A percentile compares a stretch with the other conserved stretches of the same genome.
Evolutionary conservation across 2,113 vertebrate species (phyloP).

Genomic region (Leucopsar rothschildi): DNA sequence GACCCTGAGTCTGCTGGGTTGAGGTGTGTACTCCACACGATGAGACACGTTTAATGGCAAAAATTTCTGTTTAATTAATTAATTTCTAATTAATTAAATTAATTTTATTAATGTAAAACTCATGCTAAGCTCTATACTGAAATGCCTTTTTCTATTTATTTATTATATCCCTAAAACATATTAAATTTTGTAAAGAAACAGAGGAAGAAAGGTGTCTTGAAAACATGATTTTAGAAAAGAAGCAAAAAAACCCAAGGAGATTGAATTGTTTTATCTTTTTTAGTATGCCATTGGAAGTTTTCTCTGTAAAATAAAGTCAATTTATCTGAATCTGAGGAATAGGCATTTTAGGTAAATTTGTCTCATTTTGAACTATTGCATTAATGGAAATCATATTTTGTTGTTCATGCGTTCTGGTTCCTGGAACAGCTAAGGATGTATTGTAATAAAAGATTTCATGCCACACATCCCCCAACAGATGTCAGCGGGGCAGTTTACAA

Average conservation of each 20-base stretch:
- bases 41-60: neutral
- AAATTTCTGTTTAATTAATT: neutral
- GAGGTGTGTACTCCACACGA: rapidly evolving
- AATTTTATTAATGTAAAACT: neutral
- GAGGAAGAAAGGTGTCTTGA: neutral
- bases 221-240: neutral
- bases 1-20: neutral
- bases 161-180: neutral
- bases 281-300: neutral
- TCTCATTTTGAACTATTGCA: neutral
- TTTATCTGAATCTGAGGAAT: neutral
- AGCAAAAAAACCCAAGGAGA: neutral
- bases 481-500: neutral
- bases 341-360: neutral
- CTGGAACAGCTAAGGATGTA: neutral
- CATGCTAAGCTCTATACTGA: neutral
- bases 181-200: neutral
- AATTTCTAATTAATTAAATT: too few species aligned
- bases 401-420: neutral
- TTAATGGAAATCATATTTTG: neutral
- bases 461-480: neutral
- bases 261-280: neutral
- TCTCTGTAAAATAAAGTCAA: neutral
- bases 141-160: neutral
- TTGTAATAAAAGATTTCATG: neutral